Evolutionary conservation across 2,113 vertebrate genomes (phyloP).

Genomic region (Cyprinodon tularosa): DNA sequence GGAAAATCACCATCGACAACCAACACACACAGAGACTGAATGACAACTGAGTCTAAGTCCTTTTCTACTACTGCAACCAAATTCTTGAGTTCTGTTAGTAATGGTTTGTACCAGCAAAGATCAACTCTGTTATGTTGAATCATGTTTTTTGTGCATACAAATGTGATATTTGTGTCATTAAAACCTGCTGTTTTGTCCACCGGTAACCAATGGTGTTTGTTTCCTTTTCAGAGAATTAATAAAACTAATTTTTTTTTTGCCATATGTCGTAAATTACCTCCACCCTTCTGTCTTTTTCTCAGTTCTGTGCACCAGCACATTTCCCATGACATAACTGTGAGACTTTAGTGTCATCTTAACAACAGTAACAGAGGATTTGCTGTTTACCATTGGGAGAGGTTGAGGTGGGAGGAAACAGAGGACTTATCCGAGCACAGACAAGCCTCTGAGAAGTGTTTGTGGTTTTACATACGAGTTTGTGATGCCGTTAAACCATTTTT

Average conservation of each 20-base stretch:
- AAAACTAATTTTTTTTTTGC: background rate
- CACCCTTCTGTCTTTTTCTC: slow-evolving; percentile 5
- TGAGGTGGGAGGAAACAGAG: slow-evolving; percentile 30
- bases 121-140: too few species aligned
- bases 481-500: background rate
- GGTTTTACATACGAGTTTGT: background rate
- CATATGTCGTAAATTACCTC: background rate
- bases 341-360: slow-evolving; percentile 75
- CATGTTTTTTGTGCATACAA: background rate
- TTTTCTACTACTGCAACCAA: background rate
- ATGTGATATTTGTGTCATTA: background rate
- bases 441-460: slow-evolving; percentile 5
- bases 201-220: background rate
- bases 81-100: background rate
- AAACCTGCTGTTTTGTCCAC: background rate
- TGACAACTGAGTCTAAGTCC: background rate
- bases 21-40: slow-evolving; percentile 29
- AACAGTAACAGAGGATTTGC: slow-evolving; percentile 70
- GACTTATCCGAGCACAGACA: slow-evolving; percentile 17
- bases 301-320: slow-evolving; percentile 35
- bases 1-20: slow-evolving; percentile 34
- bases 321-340: slow-evolving; percentile 62
- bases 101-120: background rate
- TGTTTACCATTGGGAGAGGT: slow-evolving; percentile 30
- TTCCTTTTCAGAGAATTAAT: background rate